phyloP scores from a whole-genome alignment of 2,797 vertebrate species.

The Sandelia bainsii region DNA sequence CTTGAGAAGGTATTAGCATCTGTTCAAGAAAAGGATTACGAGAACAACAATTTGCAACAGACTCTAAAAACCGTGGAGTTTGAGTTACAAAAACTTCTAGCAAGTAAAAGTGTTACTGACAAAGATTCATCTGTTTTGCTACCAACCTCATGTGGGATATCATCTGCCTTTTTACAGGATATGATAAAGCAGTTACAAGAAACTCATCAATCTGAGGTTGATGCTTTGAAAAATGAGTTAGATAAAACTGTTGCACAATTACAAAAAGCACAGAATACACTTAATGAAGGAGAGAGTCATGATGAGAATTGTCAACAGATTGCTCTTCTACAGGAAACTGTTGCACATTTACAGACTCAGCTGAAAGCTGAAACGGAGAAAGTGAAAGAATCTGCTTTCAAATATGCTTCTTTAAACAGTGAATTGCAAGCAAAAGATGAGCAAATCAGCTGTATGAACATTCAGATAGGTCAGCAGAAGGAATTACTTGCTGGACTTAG shows the following conservation, averaged over 20 bases:
- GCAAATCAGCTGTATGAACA: conserved; percentile 76
- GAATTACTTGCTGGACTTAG: conserved; percentile 86
- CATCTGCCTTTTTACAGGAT: conserved; percentile 63
- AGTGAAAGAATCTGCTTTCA: conserved; percentile 62
- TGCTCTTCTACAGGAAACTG: conserved; percentile 73
- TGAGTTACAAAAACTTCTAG: conserved; percentile 71
- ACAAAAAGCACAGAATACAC: conserved; percentile 60
- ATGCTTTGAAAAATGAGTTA: conserved; percentile 73
- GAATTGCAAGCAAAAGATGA: conserved; percentile 81
- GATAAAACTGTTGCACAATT: conserved; percentile 55
- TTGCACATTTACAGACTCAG: conserved; percentile 69
- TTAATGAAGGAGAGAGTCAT: conserved; percentile 69
- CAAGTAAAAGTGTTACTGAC: conserved; percentile 52
- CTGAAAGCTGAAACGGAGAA: conserved; percentile 65
- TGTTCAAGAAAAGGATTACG: conserved; percentile 82
- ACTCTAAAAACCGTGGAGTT: conserved; percentile 79
- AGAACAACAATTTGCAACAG: conserved; percentile 75
- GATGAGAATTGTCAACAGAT: conserved; percentile 67
- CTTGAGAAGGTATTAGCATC: conserved; percentile 83
- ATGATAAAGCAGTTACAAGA: conserved; percentile 76
- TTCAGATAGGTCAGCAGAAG: conserved; percentile 88
- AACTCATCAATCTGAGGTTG: conserved; percentile 67
- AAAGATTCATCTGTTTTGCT: conserved; percentile 47
- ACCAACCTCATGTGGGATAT: not conserved
- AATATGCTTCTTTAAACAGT: conserved; percentile 59